These are phyloP conservation scores for Clusia tigrina DNA, from an alignment of 2,888 invertebrate species.

Conservation along the genomic window DNA sequence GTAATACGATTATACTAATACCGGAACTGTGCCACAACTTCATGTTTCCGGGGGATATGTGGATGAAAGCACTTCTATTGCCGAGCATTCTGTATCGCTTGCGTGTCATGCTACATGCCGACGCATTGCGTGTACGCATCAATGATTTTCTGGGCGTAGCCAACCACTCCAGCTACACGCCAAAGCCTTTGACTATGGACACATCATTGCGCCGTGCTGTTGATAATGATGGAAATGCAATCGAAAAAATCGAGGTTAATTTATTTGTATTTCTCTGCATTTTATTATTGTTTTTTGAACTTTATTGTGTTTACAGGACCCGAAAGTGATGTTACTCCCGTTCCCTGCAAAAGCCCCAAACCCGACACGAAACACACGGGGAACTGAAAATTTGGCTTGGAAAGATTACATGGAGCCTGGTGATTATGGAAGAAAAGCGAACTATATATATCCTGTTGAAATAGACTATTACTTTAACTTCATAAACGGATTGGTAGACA, in stretches of 20 bases:
- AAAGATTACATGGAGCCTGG: constrained; percentile 69
- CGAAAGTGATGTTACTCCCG: constrained; percentile 44
- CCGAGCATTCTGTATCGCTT: constrained; percentile 85
- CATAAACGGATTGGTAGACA: constrained; percentile 59
- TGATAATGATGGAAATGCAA: constrained; percentile 46
- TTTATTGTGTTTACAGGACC: constrained; percentile 38
- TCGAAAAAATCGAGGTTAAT: constrained; percentile 40
- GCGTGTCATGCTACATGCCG: constrained; percentile 57
- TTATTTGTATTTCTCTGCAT: not conserved
- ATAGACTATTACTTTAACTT: constrained; percentile 76
- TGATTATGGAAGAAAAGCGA: constrained; percentile 72
- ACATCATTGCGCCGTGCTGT: constrained; percentile 50
- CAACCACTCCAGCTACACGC: constrained; percentile 42
- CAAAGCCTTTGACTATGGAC: constrained; percentile 54
- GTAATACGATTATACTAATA: constrained; percentile 73
- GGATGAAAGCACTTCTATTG: constrained; percentile 84
- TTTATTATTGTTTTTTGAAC: not conserved
- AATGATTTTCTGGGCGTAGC: constrained; percentile 50
- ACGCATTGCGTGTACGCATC: constrained; percentile 61
- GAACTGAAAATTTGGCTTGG: constrained; percentile 44
- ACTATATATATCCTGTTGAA: constrained; percentile 71
- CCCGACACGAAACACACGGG: not conserved
- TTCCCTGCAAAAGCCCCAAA: constrained; percentile 39
- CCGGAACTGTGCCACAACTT: constrained; percentile 86
- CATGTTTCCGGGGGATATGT: constrained; percentile 76